phyloP scores from a whole-genome alignment of 2,797 vertebrate species.

The Sebastes iracundus region DNA sequence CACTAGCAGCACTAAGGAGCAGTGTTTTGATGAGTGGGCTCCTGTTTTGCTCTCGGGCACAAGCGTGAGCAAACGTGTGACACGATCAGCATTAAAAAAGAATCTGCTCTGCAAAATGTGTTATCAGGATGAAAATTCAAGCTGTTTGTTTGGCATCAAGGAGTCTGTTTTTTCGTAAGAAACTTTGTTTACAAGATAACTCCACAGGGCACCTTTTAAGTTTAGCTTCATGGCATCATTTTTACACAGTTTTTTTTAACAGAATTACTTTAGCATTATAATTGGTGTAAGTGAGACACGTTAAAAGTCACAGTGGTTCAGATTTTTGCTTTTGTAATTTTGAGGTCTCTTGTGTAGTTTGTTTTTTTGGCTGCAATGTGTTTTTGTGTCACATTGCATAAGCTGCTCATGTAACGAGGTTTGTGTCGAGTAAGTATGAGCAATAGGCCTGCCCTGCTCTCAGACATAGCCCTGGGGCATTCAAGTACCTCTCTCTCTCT shows the following conservation, averaged over 20 bases:
- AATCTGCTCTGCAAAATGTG: background rate
- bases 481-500: background rate
- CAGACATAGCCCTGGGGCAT: constrained; percentile 39
- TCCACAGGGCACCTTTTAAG: background rate
- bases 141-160: background rate
- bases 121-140: background rate
- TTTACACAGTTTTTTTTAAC: background rate
- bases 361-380: background rate
- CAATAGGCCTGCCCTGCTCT: constrained; percentile 23
- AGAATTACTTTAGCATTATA: background rate
- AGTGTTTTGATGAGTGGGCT: background rate
- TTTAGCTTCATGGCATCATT: background rate
- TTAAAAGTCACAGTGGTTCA: background rate
- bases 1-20: background rate
- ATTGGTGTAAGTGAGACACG: background rate
- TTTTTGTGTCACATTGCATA: constrained; percentile 5
- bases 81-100: background rate
- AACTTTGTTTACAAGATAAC: background rate
- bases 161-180: background rate
- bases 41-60: background rate
- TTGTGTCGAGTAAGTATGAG: constrained; percentile 32
- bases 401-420: background rate
- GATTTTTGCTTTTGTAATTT: background rate
- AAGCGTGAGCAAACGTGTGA: background rate
- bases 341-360: background rate